These are phyloP conservation scores for Pachypeltis micranthus DNA, from an alignment of 1,140 invertebrate genomes.

Conservation along the genomic window DNA sequence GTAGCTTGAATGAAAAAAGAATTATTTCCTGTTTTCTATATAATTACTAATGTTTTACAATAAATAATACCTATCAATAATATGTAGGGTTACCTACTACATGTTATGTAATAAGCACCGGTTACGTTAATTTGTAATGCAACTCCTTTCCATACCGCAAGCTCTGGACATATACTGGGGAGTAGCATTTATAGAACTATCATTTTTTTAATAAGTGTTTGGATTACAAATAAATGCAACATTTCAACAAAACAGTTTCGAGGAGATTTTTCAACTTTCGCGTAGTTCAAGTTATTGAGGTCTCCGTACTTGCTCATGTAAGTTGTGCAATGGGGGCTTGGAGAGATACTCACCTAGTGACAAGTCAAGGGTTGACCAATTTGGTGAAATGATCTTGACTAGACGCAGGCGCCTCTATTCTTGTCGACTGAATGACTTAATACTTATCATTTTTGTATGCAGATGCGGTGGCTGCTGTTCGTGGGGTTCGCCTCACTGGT, in stretches of 20 bases:
- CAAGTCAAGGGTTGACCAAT: not conserved
- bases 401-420: not conserved
- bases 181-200: not conserved
- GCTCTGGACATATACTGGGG: no score
- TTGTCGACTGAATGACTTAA: not conserved
- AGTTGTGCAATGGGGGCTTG: not conserved
- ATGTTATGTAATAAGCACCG: no score
- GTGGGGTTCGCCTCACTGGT: conserved; percentile 6
- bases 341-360: not conserved
- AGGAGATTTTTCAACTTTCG: not conserved
- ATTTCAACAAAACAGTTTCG: not conserved
- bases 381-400: not conserved
- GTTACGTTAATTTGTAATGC: no score
- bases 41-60: no score
- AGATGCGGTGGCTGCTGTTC: conserved; percentile 13
- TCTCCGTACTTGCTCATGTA: not conserved
- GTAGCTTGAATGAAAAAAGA: no score
- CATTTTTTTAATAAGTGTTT: not conserved
- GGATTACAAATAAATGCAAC: not conserved
- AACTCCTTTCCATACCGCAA: no score
- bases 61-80: no score
- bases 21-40: no score
- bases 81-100: no score
- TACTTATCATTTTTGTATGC: conserved; percentile 14
- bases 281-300: not conserved